Conservation (phyloP, 2,113 vertebrate genomes). For the Acinonyx jubatus region DNA sequence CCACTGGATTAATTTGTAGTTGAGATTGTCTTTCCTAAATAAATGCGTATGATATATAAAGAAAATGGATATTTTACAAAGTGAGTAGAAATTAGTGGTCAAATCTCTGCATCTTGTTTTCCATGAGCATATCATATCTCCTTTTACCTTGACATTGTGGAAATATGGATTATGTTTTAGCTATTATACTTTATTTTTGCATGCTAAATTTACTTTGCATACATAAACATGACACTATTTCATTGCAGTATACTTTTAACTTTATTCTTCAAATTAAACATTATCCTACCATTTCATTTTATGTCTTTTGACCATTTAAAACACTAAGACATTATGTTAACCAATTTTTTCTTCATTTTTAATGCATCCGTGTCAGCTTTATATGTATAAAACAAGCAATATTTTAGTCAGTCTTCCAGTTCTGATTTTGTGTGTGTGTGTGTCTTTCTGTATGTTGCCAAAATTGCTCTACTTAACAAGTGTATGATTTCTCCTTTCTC, state of each 20-base stretch:
- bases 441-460: slow-evolving; percentile 75
- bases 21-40: slow-evolving; percentile 54
- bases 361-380: not conserved
- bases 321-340: slow-evolving; percentile 35
- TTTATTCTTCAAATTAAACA: not conserved
- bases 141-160: slow-evolving; percentile 13
- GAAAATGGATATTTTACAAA: slow-evolving; percentile 41
- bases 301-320: slow-evolving; percentile 47
- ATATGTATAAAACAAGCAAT: slow-evolving; percentile 58
- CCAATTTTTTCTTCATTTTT: slow-evolving; percentile 59
- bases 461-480: slow-evolving; percentile 65
- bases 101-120: slow-evolving; percentile 67
- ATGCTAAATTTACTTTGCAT: slow-evolving; percentile 37
- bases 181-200: slow-evolving; percentile 45
- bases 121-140: slow-evolving; percentile 26
- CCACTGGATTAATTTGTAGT: not conserved
- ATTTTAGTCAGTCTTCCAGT: slow-evolving; percentile 55
- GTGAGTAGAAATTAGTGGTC: slow-evolving; percentile 61
- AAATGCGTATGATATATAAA: not conserved
- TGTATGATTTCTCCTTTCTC: slow-evolving; percentile 73
- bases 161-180: slow-evolving; percentile 55
- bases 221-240: slow-evolving; percentile 16
- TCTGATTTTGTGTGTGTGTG: slow-evolving; percentile 64
- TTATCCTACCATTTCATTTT: not conserved
- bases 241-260: slow-evolving; percentile 49